phyloP scores from a whole-genome alignment of 2,113 vertebrate species.

The Gadus chalcogrammus region DNA sequence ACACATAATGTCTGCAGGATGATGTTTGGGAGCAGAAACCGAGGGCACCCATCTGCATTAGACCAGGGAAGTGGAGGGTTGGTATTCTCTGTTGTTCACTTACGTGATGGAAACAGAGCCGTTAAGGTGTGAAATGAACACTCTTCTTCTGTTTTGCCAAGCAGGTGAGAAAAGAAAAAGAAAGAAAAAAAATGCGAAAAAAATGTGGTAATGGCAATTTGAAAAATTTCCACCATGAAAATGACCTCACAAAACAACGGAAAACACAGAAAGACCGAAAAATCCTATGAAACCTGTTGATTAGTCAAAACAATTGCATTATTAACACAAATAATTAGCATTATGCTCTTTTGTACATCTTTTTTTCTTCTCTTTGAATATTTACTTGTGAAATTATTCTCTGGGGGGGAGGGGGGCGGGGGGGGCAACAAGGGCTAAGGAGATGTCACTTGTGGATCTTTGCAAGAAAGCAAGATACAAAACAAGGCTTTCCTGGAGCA shows the following conservation, averaged over 20 bases:
- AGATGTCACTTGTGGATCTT: constrained; percentile 64
- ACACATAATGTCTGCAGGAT: constrained; percentile 18
- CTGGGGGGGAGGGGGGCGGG: background rate
- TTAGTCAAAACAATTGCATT: constrained; percentile 65
- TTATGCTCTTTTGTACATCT: constrained; percentile 56
- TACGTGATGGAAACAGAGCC: constrained; percentile 98
- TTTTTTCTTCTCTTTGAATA: constrained; percentile 51
- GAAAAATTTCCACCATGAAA: constrained; percentile 79
- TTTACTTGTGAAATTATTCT: constrained; percentile 58
- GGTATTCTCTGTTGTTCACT: constrained; percentile 99
- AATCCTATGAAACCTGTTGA: constrained; percentile 62
- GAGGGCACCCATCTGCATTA: constrained; percentile 79
- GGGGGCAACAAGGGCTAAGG: constrained; percentile 59
- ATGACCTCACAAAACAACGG: constrained; percentile 58
- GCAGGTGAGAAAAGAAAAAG: constrained; percentile 93
- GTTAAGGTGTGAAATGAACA: constrained; percentile 99
- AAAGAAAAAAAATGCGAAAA: constrained; percentile 48
- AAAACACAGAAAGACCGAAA: constrained; percentile 37
- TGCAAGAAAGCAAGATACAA: constrained; percentile 74
- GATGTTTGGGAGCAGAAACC: constrained; percentile 59
- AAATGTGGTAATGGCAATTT: constrained; percentile 85
- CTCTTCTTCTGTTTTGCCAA: constrained; percentile 99
- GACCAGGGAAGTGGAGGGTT: constrained; percentile 74
- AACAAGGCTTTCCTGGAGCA: constrained; percentile 70
- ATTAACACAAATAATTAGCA: constrained; percentile 64